Conservation (phyloP, 2,797 vertebrate genomes). For the Momotus momota region DNA sequence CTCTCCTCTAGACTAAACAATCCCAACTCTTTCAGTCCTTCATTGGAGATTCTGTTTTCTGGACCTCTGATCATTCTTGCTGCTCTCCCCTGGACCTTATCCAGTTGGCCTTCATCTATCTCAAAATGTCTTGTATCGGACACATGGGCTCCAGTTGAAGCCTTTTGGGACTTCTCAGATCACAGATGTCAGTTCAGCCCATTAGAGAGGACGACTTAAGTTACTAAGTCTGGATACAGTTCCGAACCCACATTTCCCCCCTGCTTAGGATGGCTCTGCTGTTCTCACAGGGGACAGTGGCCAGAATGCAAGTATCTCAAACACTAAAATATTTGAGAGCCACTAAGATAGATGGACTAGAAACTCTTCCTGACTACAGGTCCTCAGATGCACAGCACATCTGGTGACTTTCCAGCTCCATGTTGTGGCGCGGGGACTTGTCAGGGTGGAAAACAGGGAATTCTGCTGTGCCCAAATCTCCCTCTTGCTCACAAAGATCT, state of each 20-base stretch:
- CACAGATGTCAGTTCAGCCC: background rate
- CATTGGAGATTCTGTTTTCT: background rate
- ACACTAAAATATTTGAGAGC: background rate
- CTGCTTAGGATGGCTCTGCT: background rate
- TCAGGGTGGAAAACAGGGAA: background rate
- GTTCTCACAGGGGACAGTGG: background rate
- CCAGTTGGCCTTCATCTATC: conserved; percentile 23
- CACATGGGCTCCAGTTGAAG: conserved; percentile 53
- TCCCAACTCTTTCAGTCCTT: background rate
- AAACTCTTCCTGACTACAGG: background rate
- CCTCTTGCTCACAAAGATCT: background rate
- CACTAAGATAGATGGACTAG: background rate
- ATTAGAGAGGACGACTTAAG: background rate
- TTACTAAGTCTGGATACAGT: background rate
- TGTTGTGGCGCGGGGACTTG: background rate
- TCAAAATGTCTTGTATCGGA: background rate
- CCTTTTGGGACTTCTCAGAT: conserved; percentile 39
- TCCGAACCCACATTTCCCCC: background rate
- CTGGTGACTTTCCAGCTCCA: background rate
- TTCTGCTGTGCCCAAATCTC: background rate
- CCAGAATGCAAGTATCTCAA: background rate
- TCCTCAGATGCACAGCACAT: background rate
- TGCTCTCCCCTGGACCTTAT: background rate
- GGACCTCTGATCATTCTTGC: background rate
- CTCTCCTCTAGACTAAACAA: conserved; percentile 66